Evolutionary conservation across 1,140 invertebrate species (phyloP), one percentile per base, ranked within the genome.

Genomic region (Harpegnathos saltator): DNA sequence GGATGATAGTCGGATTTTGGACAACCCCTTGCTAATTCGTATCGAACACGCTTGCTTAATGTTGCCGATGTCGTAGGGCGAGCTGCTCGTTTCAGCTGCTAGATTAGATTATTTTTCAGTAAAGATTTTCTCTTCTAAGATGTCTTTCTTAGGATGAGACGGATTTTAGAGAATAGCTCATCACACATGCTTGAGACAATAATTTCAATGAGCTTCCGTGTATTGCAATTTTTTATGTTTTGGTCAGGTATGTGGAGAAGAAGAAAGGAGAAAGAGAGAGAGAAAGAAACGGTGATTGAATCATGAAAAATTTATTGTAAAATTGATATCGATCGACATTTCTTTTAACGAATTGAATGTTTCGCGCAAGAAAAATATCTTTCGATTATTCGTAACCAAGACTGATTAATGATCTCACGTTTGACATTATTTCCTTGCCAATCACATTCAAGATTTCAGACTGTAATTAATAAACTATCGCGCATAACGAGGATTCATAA

Each of bases 21-120:
- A 71, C 33, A 24, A 80, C 52, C 65, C 22, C 38, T 44, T 26
- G 52, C 75, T 80, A 80, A 69, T 59, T 80, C 24, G 75, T 80
- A 80, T 80, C 52, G 14, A 69, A 58, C 29, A 26, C 17, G 50
- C 50, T 68, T 26, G 15, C 26, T 68, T 68, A 78, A 38, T 44
- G 26, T 12, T n/a, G 9, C 52, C 14, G 17, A 59, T 69, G 50
- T 80, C 54, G 29, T 71, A 19, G 22, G 48, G 7, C 22, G 33
- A 78, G 14, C 26, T n/a, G n/a, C 9, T 44, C 22, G 1, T 29
- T 69, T 78, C n/a, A n/a, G 5, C 17, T 29, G 17, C n/a, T 50
- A 48, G 17, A 19, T 11, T 3, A 24, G 17, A 58, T n/a, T 24
- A 24, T 58, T 58, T 58, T 58, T 11, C 56, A 15, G 56, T 17